A percentile compares a stretch with the other conserved stretches of the same genome.
These are phyloP conservation scores for Caerostris darwini DNA, from an alignment of 1,140 invertebrate species.

Conservation along the genomic window DNA sequence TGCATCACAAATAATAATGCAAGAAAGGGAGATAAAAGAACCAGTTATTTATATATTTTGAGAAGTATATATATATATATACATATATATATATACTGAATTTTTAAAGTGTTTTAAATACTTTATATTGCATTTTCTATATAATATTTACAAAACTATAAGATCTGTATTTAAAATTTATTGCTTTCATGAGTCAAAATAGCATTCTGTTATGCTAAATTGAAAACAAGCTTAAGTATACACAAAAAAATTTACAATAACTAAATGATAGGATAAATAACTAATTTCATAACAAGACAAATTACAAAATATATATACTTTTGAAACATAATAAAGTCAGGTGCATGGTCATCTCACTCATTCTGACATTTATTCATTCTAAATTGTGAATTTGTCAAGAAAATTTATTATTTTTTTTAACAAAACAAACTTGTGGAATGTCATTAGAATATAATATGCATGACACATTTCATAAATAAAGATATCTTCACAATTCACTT, in stretches of 20 bases:
- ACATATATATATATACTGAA: neutral
- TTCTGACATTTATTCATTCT: neutral
- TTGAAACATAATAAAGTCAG: conserved; percentile 19
- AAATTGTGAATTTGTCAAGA: conserved; percentile 17
- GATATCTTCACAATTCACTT: conserved; percentile 27
- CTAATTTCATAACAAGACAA: conserved; percentile 32
- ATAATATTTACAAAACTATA: conserved; percentile 35
- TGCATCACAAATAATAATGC: too few species aligned
- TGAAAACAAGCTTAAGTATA: conserved; percentile 50
- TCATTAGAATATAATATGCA: conserved; percentile 56
- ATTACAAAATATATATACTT: conserved; percentile 47
- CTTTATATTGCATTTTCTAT: neutral
- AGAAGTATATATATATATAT: too few species aligned
- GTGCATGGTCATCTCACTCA: neutral
- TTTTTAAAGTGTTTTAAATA: neutral
- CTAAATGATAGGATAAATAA: conserved; percentile 40
- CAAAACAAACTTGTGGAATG: conserved; percentile 57
- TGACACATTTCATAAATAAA: conserved; percentile 48
- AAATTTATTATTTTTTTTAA: conserved; percentile 2
- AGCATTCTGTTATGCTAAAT: conserved; percentile 55
- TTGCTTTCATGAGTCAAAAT: conserved; percentile 56
- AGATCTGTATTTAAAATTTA: conserved; percentile 10
- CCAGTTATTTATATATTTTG: too few species aligned
- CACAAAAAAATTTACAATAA: conserved; percentile 50
- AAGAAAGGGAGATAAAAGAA: too few species aligned